These are phyloP conservation scores for Oithona nana DNA, from an alignment of 2,888 invertebrate genomes.

Conservation along the genomic window DNA sequence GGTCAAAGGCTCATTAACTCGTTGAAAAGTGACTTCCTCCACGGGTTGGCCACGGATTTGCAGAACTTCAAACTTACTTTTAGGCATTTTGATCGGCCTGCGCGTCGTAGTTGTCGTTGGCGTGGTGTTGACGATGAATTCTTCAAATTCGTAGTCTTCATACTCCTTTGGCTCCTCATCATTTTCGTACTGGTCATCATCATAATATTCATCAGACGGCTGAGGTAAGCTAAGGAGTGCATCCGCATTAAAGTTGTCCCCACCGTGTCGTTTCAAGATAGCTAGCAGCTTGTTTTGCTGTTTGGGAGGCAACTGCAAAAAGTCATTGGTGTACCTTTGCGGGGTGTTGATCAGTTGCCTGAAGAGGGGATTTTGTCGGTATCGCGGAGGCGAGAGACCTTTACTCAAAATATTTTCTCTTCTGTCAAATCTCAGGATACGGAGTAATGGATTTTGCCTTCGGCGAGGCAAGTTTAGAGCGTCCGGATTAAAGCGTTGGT, in stretches of 20 bases:
- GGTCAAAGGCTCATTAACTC: background rate
- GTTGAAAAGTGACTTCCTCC: background rate
- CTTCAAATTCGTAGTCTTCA: background rate
- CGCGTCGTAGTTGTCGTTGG: too few species aligned
- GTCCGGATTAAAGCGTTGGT: background rate
- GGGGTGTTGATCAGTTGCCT: background rate
- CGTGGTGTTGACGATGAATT: background rate
- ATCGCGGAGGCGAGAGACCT: background rate
- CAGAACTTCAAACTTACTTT: background rate
- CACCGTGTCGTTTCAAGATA: background rate
- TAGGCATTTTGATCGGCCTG: too few species aligned
- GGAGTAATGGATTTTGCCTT: background rate
- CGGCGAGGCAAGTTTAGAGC: background rate
- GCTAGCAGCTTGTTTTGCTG: background rate
- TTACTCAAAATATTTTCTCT: background rate
- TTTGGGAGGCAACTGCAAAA: background rate
- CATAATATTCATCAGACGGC: background rate
- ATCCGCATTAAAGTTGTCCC: background rate
- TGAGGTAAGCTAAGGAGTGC: background rate
- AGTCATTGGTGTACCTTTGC: background rate
- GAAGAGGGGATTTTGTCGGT: background rate
- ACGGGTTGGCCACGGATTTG: background rate
- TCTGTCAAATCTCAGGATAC: background rate
- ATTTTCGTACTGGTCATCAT: background rate
- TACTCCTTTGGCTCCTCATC: background rate